Evolutionary conservation across 2,888 invertebrate species (phyloP).

Genomic region (Amblyteles armatorius): DNA sequence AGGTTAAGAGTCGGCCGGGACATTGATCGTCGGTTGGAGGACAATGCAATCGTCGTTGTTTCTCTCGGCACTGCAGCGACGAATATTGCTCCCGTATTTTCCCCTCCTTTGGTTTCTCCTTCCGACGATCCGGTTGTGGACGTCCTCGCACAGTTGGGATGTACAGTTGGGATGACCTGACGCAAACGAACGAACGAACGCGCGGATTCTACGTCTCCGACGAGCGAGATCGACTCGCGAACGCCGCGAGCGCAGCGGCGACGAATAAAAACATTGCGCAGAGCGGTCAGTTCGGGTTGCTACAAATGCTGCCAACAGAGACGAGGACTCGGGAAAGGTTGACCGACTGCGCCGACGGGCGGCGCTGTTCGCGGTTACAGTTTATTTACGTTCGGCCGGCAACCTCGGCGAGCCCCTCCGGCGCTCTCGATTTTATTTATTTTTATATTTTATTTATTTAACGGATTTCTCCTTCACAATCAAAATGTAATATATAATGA

Average conservation of each 20-base stretch:
- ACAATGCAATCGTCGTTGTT: constrained; percentile 17
- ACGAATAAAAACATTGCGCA: constrained; percentile 2
- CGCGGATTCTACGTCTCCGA: constrained; percentile 34
- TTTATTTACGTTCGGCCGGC: too few relatives aligned
- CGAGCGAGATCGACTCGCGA: constrained; percentile 39
- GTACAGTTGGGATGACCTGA: constrained; percentile 77
- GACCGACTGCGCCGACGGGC: background rate
- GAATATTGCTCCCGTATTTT: constrained; percentile 35
- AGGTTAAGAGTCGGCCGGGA: background rate
- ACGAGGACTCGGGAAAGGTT: background rate
- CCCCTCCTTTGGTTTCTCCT: background rate
- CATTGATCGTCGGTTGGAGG: background rate
- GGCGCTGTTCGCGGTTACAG: background rate
- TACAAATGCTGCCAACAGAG: background rate
- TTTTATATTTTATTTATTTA: too few relatives aligned
- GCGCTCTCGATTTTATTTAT: too few relatives aligned
- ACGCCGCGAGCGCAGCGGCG: background rate
- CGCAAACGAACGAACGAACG: constrained; percentile 62
- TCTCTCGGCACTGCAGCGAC: constrained; percentile 28
- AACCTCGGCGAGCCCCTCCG: too few relatives aligned
- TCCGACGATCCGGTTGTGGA: constrained; percentile 63
- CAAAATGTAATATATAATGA: too few relatives aligned
- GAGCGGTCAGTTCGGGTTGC: background rate
- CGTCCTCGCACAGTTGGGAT: constrained; percentile 60
- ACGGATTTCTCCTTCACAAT: too few relatives aligned